These are phyloP conservation scores for Brotula barbata DNA, from an alignment of 2,797 vertebrate genomes.

Conservation along the genomic window DNA sequence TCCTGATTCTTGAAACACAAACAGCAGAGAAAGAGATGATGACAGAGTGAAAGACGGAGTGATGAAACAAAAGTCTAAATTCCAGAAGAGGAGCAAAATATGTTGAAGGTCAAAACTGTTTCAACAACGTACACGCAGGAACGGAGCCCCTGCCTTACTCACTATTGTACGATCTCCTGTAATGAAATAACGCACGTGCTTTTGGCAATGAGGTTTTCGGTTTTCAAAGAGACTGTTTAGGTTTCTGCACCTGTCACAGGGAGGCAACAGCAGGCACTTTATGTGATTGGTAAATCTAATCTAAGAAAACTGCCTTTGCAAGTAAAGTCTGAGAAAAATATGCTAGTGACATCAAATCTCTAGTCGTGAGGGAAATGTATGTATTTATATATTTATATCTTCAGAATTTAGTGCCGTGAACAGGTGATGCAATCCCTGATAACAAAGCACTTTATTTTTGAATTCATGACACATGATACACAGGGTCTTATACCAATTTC, in stretches of 20 bases:
- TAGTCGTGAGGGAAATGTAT: conserved; percentile 23
- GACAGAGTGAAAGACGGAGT: conserved; percentile 66
- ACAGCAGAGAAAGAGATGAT: conserved; percentile 63
- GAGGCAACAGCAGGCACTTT: conserved; percentile 57
- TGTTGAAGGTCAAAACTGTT: conserved; percentile 68
- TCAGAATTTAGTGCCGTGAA: conserved; percentile 38
- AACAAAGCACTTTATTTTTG: conserved; percentile 42
- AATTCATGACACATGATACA: conserved; percentile 53
- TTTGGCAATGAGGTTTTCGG: conserved; percentile 53
- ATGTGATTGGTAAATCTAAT: conserved; percentile 69
- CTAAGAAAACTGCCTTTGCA: conserved; percentile 60
- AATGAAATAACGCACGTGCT: conserved; percentile 62
- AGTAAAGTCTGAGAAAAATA: conserved; percentile 28
- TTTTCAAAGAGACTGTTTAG: conserved; percentile 62
- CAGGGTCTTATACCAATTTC: conserved; percentile 53
- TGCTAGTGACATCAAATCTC: conserved; percentile 44
- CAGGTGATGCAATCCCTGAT: conserved; percentile 42
- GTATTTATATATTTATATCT: conserved; percentile 33
- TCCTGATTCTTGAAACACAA: conserved; percentile 65
- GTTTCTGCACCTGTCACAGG: conserved; percentile 69
- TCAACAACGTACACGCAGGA: conserved; percentile 29
- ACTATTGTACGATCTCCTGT: conserved; percentile 30
- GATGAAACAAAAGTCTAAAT: conserved; percentile 68
- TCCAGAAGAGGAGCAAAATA: conserved; percentile 61
- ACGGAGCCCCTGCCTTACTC: conserved; percentile 15